Base-by-base conservation (phyloP, 2,797 vertebrate genomes). In the Anabas testudineus region DNA sequence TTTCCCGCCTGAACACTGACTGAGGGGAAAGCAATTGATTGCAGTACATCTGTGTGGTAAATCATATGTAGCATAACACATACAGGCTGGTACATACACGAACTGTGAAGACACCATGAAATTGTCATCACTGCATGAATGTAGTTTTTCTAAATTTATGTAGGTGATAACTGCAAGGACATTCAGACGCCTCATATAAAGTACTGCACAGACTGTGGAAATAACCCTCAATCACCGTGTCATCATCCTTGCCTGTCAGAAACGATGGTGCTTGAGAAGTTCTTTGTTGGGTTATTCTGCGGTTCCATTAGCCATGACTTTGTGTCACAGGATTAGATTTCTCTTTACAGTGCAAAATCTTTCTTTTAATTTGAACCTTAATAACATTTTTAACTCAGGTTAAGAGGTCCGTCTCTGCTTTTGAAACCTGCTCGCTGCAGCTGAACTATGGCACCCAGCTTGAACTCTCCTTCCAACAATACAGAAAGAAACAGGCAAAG, bases 1-100 rank as follows among this genome's bases (percentile, higher is more conserved):
- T 73, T 68, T 74, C 21, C 51, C 36, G 28, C 67, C 48, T 63
- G 34, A 64, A 28, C 22, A 42, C 24, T n/a, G 49, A 55, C 42
- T 52, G 41, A 64, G 52, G 30, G 30, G 18, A 56, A 66, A 41
- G 51, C 9, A 32, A 41, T 21, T 18, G 6, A 48, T 48, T 18
- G 53, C 22, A 8, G 19, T 22, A 36, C 32, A 53, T 67, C 22
- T 45, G 34, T 6, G 22, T 41, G 26, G 47, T 48, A 49, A 73
- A 70, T 71, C 45, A 18, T 12, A 71, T 7, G 15, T 12, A 21
- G 24, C 13, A 8, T 12, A 49, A 74, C 55, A 61, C 16, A 71
- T 6, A 5, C 13, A 14, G 37, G 14, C 37, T 2, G 12, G 9
- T 10, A 66, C 24, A 74, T 30, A 45, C n/a, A 42, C 21, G 2